Percentiles rank a stretch among this genome's conserved stretches.
Conservation (phyloP, 1,140 invertebrate species). For the Venturia canescens region DNA sequence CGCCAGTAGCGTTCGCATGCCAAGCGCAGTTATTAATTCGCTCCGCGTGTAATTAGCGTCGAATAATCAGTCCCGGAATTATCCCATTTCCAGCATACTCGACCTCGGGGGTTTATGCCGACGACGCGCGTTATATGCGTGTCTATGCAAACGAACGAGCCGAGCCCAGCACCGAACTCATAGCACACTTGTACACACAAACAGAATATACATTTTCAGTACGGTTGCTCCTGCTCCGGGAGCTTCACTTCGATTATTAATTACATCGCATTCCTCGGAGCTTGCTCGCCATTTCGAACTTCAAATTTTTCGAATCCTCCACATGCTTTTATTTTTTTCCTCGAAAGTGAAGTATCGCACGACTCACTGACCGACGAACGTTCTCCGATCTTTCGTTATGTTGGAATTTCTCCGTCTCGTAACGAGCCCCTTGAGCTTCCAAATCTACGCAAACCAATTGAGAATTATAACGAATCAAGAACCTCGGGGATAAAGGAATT, state of each 20-base stretch:
- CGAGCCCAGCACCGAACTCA: background rate
- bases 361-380: background rate
- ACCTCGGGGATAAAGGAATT: background rate
- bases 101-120: conserved; percentile 38
- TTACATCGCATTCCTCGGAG: background rate
- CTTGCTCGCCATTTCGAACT: conserved; percentile 2
- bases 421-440: background rate
- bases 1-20: conserved; percentile 24
- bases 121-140: conserved; percentile 32
- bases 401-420: background rate
- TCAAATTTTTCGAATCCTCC: background rate
- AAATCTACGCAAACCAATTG: background rate
- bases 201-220: background rate
- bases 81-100: conserved; percentile 34
- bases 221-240: background rate
- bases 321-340: background rate
- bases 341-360: background rate
- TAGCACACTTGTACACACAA: background rate
- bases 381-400: background rate
- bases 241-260: conserved; percentile 19
- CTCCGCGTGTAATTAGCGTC: conserved; percentile 45
- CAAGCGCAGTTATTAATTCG: conserved; percentile 45
- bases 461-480: background rate
- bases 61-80: conserved; percentile 46
- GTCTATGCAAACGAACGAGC: conserved; percentile 42